A percentile compares a stretch with the other conserved stretches of the same genome.
Evolutionary conservation across 1,140 invertebrate genomes (phyloP).

Genomic region (Pseudomyrmex gracilis): DNA sequence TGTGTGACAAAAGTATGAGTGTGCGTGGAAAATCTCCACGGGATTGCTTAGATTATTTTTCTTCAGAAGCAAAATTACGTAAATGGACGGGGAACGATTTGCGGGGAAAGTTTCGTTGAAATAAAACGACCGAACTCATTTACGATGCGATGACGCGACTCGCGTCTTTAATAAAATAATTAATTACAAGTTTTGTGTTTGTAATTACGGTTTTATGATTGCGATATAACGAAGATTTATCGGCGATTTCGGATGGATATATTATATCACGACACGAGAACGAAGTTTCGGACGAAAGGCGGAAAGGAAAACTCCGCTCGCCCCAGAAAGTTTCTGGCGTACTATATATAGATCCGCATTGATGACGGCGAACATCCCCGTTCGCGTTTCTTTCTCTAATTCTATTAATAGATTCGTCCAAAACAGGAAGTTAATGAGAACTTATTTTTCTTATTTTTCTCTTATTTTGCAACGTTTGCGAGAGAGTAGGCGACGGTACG

Average conservation of each 20-base stretch:
- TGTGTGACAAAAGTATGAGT: neutral
- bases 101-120: slow-evolving; percentile 6
- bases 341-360: too few relatives aligned
- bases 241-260: neutral
- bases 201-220: slow-evolving; percentile 2
- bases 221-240: slow-evolving; percentile 16
- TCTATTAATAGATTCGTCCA: slow-evolving; percentile 8
- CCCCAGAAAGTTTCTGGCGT: too few relatives aligned
- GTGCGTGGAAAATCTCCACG: neutral
- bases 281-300: too few relatives aligned
- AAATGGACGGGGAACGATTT: neutral
- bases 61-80: slow-evolving; percentile 44
- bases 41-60: slow-evolving; percentile 12
- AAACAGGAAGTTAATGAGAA: slow-evolving; percentile 36
- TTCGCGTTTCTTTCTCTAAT: slow-evolving; percentile 15
- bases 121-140: slow-evolving; percentile 27
- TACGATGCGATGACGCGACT: slow-evolving; percentile 23
- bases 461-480: slow-evolving; percentile 21
- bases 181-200: slow-evolving; percentile 36
- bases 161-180: slow-evolving; percentile 32
- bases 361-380: neutral
- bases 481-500: neutral
- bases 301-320: neutral
- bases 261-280: neutral
- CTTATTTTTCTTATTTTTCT: slow-evolving; percentile 9